phyloP scores from a whole-genome alignment of 2,888 invertebrate species.

The Seladonia tumulorum region DNA sequence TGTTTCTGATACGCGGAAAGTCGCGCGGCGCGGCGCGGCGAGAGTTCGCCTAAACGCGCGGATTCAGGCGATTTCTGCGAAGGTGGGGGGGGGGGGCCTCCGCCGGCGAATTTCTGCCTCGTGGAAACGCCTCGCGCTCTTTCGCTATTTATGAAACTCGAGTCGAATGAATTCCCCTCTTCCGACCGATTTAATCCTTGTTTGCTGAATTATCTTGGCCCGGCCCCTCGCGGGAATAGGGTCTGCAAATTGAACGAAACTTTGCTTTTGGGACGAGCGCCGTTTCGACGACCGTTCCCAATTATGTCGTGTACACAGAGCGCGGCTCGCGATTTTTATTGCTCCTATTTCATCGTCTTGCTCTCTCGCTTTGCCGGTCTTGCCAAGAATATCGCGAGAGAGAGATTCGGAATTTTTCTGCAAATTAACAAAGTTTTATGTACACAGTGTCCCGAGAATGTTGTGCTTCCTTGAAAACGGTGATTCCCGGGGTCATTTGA shows the following conservation, averaged over 20 bases:
- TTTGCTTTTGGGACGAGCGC: background rate
- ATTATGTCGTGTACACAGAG: background rate
- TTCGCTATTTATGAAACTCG: slow-evolving; percentile 14
- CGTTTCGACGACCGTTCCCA: slow-evolving; percentile 1
- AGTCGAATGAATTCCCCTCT: slow-evolving; percentile 1
- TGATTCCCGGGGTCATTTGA: too few relatives aligned
- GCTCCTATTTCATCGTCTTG: background rate
- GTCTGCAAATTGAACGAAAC: slow-evolving; percentile 11
- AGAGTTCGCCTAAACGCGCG: background rate
- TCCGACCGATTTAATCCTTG: slow-evolving; percentile 10
- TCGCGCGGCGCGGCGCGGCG: background rate
- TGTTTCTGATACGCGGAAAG: slow-evolving; percentile 23
- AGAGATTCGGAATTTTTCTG: background rate
- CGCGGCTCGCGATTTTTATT: background rate
- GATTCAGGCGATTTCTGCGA: slow-evolving; percentile 5
- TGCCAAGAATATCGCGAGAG: background rate
- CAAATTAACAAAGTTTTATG: background rate
- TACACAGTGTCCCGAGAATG: background rate
- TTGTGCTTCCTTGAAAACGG: too few relatives aligned
- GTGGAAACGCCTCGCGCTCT: slow-evolving; percentile 6
- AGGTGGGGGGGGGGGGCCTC: background rate
- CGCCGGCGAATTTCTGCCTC: background rate
- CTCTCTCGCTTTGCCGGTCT: background rate
- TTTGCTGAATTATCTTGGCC: background rate
- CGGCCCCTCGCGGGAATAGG: background rate